Percentiles rank a stretch among this genome's conserved stretches.
Conservation (phyloP, 2,113 vertebrate genomes). For the Riparia riparia region DNA sequence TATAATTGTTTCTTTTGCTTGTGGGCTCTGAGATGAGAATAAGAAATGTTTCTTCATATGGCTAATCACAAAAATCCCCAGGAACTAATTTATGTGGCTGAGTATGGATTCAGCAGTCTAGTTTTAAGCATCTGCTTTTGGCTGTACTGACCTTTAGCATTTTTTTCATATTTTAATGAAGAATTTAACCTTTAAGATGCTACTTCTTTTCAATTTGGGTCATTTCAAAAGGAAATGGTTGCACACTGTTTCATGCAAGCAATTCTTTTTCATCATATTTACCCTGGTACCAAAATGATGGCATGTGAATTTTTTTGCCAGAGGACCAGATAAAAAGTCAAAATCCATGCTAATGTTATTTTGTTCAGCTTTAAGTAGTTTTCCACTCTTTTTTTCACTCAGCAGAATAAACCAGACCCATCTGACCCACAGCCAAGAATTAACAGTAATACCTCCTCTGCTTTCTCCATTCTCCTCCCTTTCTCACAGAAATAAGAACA, state of each 20-base stretch:
- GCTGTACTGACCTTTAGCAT: neutral
- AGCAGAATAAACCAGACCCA: neutral
- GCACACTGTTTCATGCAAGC: neutral
- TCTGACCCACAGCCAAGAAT: slow-evolving; percentile 5
- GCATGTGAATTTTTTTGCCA: neutral
- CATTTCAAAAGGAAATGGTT: neutral
- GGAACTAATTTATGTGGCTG: neutral
- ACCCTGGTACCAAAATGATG: neutral
- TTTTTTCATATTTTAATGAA: neutral
- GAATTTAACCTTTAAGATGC: neutral
- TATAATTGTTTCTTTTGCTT: neutral
- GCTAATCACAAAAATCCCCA: neutral
- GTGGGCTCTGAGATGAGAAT: neutral
- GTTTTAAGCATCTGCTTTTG: neutral
- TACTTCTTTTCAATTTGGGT: neutral
- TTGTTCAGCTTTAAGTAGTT: slow-evolving; percentile 36
- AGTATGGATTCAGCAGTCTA: neutral
- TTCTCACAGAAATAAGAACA: neutral
- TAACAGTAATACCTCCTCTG: neutral
- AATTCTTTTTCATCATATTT: neutral
- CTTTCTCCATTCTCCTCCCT: neutral
- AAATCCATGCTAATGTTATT: neutral
- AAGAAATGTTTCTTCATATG: neutral
- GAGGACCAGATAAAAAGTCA: neutral
- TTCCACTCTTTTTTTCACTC: neutral